phyloP scores from a whole-genome alignment of 2,888 invertebrate species.

The Machimus rusticus region DNA sequence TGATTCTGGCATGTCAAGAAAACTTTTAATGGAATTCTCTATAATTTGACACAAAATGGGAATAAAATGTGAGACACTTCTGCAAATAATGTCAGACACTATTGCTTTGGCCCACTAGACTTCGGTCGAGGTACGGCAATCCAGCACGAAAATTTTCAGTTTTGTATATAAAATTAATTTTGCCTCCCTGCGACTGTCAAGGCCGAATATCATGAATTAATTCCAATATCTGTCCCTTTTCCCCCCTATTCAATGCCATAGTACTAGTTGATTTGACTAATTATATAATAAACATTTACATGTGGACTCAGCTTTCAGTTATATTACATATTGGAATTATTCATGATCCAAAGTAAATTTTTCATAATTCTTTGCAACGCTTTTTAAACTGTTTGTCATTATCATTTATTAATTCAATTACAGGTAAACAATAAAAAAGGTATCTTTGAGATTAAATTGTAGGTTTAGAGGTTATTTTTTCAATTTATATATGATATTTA shows the following conservation, averaged over 20 bases:
- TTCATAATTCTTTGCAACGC: too few relatives aligned
- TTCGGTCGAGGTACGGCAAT: background rate
- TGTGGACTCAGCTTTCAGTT: too few relatives aligned
- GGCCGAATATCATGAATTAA: background rate
- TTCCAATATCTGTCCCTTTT: background rate
- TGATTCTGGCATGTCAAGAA: conserved; percentile 31
- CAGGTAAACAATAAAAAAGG: too few relatives aligned
- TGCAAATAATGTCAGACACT: conserved; percentile 3
- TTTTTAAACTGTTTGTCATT: too few relatives aligned
- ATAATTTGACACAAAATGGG: conserved; percentile 36
- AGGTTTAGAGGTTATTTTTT: too few relatives aligned
- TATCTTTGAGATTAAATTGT: too few relatives aligned
- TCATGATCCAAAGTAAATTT: too few relatives aligned
- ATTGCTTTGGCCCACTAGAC: background rate
- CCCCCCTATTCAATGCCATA: background rate
- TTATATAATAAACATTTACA: background rate
- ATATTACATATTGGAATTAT: too few relatives aligned
- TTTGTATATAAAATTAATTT: background rate
- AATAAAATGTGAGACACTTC: conserved; percentile 25
- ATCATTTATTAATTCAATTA: too few relatives aligned
- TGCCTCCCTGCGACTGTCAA: background rate
- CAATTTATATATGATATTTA: too few relatives aligned
- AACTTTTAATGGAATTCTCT: conserved; percentile 38
- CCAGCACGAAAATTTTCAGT: background rate
- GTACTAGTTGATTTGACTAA: background rate